Percentiles rank a stretch among this genome's conserved stretches.
These are phyloP conservation scores for Zoanthus solanderi DNA, from an alignment of 92 coral and sea anemone species.

Conservation along the genomic window DNA sequence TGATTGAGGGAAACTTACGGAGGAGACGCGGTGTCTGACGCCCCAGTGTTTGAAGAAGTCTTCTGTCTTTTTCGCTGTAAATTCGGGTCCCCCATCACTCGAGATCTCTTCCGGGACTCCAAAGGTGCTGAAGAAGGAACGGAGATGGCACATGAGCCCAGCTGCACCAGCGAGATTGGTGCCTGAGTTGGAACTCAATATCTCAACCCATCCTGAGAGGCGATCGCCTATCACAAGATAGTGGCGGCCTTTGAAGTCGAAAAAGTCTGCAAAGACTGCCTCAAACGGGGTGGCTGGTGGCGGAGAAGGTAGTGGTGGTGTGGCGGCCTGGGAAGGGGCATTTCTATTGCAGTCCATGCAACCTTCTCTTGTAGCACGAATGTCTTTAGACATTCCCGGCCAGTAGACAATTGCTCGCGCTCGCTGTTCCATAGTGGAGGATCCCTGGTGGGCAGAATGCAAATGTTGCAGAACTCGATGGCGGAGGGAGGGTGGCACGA, in stretches of 20 bases:
- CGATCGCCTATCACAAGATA: slow-evolving; percentile 61
- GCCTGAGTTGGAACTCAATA: slow-evolving; percentile 66
- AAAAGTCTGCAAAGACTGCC: slow-evolving; percentile 62
- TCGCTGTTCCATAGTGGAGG: not conserved
- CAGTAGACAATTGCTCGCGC: slow-evolving; percentile 1
- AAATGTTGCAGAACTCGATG: not conserved
- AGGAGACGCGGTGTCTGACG: slow-evolving; percentile 67
- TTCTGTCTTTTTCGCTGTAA: slow-evolving; percentile 59
- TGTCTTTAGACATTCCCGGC: not conserved
- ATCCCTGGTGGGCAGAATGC: not conserved
- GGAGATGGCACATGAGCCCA: slow-evolving; percentile 71
- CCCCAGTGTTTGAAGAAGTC: slow-evolving; percentile 67
- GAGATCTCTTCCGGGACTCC: slow-evolving; percentile 73
- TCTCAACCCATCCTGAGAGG: slow-evolving; percentile 78
- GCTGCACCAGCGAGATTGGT: slow-evolving; percentile 65
- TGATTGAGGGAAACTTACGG: slow-evolving; percentile 66
- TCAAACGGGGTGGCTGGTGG: slow-evolving; percentile 65
- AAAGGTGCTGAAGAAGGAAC: slow-evolving; percentile 71
- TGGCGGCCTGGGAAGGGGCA: slow-evolving; percentile 59
- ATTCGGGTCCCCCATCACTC: slow-evolving; percentile 75
- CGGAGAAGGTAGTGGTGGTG: slow-evolving; percentile 52
- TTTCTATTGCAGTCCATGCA: slow-evolving; percentile 64
- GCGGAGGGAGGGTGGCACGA: not conserved
- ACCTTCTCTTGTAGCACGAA: slow-evolving; percentile 43
- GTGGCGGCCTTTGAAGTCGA: slow-evolving; percentile 65